phyloP scores from a whole-genome alignment of 2,797 vertebrate genomes.

The Jordanella pulchra region DNA sequence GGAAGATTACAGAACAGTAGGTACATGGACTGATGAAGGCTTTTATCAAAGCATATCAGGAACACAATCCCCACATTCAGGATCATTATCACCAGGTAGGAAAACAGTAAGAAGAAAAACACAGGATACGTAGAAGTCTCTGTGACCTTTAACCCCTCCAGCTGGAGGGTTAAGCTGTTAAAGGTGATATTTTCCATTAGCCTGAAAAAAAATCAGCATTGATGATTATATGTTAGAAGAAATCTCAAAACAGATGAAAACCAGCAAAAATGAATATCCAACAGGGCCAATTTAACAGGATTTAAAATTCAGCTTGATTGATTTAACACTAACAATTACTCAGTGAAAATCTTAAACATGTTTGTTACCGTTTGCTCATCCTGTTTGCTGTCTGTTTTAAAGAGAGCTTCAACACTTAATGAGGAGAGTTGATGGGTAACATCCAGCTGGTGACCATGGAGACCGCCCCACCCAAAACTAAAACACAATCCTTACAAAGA shows the following conservation, averaged over 20 bases:
- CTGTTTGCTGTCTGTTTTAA: neutral
- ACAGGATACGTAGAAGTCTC: neutral
- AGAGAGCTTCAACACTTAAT: neutral
- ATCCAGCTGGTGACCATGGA: neutral
- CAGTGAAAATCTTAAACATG: too few relatives aligned
- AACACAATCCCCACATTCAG: conserved; percentile 13
- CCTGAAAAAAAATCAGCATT: neutral
- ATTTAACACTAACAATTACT: too few relatives aligned
- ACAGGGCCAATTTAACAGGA: too few relatives aligned
- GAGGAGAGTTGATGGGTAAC: neutral
- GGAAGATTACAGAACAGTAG: conserved; percentile 84
- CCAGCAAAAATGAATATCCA: neutral
- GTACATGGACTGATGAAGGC: conserved; percentile 84
- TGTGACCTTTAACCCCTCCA: neutral
- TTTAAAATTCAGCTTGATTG: too few relatives aligned
- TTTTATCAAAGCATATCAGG: conserved; percentile 18
- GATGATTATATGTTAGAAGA: neutral
- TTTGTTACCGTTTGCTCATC: neutral
- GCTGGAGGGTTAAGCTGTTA: neutral
- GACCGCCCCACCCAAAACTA: neutral
- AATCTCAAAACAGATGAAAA: neutral
- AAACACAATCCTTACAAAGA: too few relatives aligned
- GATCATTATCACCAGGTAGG: conserved; percentile 13
- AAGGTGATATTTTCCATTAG: neutral
- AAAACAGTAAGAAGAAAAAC: conserved; percentile 15